Percentiles rank a stretch among this genome's conserved stretches.
These are phyloP conservation scores for Sylvia borin DNA, from an alignment of 2,797 vertebrate species.

Conservation along the genomic window DNA sequence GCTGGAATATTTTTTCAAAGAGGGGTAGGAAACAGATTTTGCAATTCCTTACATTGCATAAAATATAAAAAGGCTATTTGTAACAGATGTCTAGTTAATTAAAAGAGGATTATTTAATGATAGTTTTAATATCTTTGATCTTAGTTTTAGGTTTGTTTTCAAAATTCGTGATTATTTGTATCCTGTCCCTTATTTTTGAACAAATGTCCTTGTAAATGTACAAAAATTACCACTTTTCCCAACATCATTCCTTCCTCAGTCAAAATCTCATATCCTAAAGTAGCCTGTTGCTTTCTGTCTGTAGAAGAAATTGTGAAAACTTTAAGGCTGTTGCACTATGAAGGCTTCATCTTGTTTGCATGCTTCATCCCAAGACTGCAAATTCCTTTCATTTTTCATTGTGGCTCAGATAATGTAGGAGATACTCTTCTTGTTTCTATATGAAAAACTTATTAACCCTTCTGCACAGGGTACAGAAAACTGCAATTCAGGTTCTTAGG, in stretches of 20 bases:
- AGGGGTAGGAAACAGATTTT: not conserved
- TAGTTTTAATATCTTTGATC: not conserved
- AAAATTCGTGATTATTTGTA: not conserved
- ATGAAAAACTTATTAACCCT: not conserved
- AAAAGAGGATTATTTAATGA: not conserved
- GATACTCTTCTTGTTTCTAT: not conserved
- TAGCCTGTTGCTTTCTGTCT: not conserved
- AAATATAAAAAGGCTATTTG: not conserved
- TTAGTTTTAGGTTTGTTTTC: not conserved
- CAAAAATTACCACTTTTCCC: not conserved
- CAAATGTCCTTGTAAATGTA: not conserved
- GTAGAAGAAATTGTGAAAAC: not conserved
- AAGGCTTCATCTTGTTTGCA: not conserved
- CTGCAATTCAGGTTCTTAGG: not conserved
- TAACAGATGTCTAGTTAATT: not conserved
- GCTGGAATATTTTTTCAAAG: not conserved
- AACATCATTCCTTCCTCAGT: not conserved
- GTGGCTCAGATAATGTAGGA: not conserved
- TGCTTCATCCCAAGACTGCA: not conserved
- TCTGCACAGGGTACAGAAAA: not conserved
- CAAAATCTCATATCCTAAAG: not conserved
- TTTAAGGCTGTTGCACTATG: not conserved
- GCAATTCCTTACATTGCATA: not conserved
- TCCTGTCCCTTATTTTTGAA: not conserved
- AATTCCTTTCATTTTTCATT: not conserved